These are phyloP conservation scores for Cryptomyrus ogoouensis DNA, from an alignment of 2,113 vertebrate species.

Conservation along the genomic window DNA sequence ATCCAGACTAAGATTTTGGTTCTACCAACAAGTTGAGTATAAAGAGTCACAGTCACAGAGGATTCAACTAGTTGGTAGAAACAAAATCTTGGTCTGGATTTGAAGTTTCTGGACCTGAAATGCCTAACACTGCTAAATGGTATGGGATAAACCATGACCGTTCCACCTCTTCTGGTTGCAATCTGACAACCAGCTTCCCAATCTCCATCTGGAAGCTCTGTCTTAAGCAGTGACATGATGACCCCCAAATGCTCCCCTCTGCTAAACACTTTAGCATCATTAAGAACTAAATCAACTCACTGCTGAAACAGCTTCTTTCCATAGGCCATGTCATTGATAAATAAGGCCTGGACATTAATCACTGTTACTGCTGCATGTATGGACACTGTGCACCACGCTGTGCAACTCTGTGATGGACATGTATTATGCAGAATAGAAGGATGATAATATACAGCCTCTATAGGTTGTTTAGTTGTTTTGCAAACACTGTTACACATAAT, in stretches of 20 bases:
- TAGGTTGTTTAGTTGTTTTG: not conserved
- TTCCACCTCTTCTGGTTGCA: not conserved
- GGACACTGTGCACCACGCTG: not conserved
- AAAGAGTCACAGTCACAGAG: too few species aligned
- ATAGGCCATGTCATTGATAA: not conserved
- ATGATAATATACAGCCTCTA: not conserved
- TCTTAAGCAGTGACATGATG: not conserved
- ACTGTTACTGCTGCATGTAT: not conserved
- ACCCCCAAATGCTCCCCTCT: not conserved
- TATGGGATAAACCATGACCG: not conserved
- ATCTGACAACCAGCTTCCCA: not conserved
- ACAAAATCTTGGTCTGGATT: too few species aligned
- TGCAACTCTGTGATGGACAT: not conserved
- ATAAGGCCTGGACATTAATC: not conserved
- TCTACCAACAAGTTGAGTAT: too few species aligned
- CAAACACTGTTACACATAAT: not conserved
- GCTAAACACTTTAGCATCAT: not conserved
- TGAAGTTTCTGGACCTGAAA: too few species aligned
- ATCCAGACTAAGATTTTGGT: too few species aligned
- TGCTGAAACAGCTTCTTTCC: not conserved
- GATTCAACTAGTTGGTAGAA: too few species aligned
- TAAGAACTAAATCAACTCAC: not conserved
- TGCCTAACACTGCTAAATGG: not conserved
- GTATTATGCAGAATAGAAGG: not conserved
- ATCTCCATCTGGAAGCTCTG: not conserved